Evolutionary conservation across 2,888 invertebrate species (phyloP).

Genomic region (Vannuccia rotundouncinata): DNA sequence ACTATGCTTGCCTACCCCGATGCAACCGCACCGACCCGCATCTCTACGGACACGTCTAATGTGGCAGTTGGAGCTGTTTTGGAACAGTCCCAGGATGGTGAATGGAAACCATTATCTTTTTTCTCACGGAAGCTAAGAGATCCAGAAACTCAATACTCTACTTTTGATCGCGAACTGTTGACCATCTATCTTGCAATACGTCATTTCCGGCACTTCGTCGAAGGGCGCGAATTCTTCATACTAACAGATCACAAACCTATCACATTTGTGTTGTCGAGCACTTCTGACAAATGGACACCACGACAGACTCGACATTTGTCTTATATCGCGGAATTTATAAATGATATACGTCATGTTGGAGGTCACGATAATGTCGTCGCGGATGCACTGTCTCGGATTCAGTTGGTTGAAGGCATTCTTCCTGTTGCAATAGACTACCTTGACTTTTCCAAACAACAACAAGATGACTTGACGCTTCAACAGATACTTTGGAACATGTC

Average conservation of each 20-base stretch:
- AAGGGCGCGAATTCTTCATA: not conserved
- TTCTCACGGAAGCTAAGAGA: not conserved
- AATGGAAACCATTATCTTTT: not conserved
- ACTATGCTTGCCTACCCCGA: not conserved
- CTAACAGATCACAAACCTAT: not conserved
- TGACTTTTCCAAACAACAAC: no score
- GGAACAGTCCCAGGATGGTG: not conserved
- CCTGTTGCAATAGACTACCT: no score
- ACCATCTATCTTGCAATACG: not conserved
- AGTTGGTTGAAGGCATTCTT: not conserved
- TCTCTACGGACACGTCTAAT: not conserved
- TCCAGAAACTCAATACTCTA: not conserved
- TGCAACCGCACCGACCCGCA: not conserved
- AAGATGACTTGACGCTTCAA: no score
- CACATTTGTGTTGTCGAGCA: not conserved
- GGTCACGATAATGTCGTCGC: not conserved
- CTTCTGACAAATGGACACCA: not conserved
- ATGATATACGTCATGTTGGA: not conserved
- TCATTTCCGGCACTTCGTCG: not conserved
- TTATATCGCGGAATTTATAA: not conserved
- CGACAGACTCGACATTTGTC: not conserved
- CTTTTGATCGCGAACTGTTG: not conserved
- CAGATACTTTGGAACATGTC: no score
- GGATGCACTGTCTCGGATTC: not conserved
- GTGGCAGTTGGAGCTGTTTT: not conserved